A percentile compares a stretch with the other conserved stretches of the same genome.
Conservation (phyloP, 2,797 vertebrate species). For the Geotrypetes seraphini region DNA sequence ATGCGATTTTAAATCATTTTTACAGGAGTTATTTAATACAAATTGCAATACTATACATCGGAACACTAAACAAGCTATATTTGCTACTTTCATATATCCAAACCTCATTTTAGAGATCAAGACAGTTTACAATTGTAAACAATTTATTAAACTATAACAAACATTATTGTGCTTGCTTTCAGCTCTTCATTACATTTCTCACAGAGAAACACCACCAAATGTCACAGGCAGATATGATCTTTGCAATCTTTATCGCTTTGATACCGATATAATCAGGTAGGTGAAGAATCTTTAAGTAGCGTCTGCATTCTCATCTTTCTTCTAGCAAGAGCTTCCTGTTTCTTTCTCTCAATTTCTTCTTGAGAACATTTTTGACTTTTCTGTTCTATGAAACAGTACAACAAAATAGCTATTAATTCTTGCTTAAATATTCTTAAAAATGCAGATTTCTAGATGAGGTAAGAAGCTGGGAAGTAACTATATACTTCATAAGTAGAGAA, state of each 20-base stretch:
- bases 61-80: too few species aligned
- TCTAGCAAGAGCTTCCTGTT: constrained; percentile 79
- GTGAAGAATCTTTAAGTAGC: constrained; percentile 35
- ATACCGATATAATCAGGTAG: constrained; percentile 24
- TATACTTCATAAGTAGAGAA: neutral
- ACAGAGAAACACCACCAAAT: constrained; percentile 18
- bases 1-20: too few species aligned
- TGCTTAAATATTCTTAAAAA: neutral
- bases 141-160: constrained; percentile 25
- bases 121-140: constrained; percentile 17
- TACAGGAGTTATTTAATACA: too few species aligned
- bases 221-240: constrained; percentile 11
- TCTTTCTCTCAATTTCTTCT: constrained; percentile 85
- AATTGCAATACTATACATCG: too few species aligned
- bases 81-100: too few species aligned
- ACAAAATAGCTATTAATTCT: constrained; percentile 27
- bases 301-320: constrained; percentile 63
- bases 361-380: constrained; percentile 64
- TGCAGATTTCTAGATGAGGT: too few species aligned
- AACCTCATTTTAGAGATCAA: too few species aligned
- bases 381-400: constrained; percentile 60
- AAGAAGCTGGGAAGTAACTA: neutral
- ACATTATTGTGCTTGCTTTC: constrained; percentile 22
- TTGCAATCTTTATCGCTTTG: neutral
- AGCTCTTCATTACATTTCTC: constrained; percentile 26